A percentile compares a stretch with the other conserved stretches of the same genome.
Conservation (phyloP, 2,113 vertebrate genomes). For the Speoplatyrhinus poulsoni region DNA sequence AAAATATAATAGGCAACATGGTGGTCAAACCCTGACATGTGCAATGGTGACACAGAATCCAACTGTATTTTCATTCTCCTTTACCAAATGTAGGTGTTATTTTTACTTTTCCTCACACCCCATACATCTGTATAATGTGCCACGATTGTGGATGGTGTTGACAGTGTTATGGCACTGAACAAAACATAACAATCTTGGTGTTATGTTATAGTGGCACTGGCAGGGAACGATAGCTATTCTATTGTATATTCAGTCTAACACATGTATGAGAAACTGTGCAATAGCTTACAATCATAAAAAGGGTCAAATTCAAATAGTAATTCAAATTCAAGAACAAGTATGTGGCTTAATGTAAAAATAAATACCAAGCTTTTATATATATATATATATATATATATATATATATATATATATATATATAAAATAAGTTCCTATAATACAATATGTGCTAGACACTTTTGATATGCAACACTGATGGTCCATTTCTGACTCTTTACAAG, state of each 20-base stretch:
- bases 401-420: too few species aligned
- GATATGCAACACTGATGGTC: conserved; percentile 74
- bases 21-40: conserved; percentile 12
- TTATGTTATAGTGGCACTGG: conserved; percentile 16
- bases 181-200: conserved; percentile 33
- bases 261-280: conserved; percentile 26
- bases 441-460: conserved; percentile 60
- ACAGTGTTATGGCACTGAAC: conserved; percentile 46
- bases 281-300: conserved; percentile 29
- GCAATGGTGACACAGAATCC: conserved; percentile 2
- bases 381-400: too few species aligned
- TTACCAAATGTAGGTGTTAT: conserved; percentile 28
- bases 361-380: too few species aligned
- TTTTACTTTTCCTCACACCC: conserved; percentile 10
- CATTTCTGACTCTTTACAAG: conserved; percentile 67
- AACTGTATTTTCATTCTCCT: conserved; percentile 14
- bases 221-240: conserved; percentile 9
- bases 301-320: conserved; percentile 14
- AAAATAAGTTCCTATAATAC: conserved; percentile 49
- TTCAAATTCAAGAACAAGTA: conserved; percentile 24
- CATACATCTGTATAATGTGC: conserved; percentile 39
- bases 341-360: too few species aligned
- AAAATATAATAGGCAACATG: conserved; percentile 45
- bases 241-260: conserved; percentile 32
- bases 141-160: conserved; percentile 19